Conservation (phyloP, 2,113 vertebrate genomes). For the Pterophyllum scalare region DNA sequence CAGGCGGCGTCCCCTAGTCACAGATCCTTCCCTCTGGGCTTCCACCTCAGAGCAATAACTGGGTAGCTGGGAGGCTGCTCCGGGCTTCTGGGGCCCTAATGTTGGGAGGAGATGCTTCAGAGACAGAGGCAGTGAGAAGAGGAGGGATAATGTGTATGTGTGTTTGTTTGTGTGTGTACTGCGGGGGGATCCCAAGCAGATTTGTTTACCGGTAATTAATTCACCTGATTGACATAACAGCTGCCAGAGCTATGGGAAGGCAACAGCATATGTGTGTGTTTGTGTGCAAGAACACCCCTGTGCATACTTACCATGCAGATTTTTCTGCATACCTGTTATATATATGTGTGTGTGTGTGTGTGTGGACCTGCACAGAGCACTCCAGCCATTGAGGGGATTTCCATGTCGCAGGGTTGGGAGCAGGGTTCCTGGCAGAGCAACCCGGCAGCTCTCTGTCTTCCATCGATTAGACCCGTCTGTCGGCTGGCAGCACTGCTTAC, state of each 20-base stretch:
- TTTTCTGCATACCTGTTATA: slow-evolving; percentile 31
- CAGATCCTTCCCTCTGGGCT: slow-evolving; percentile 57
- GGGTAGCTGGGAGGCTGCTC: slow-evolving; percentile 60
- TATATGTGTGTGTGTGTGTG: neutral
- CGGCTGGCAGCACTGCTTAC: slow-evolving; percentile 68
- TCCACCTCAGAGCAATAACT: slow-evolving; percentile 55
- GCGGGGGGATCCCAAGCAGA: slow-evolving; percentile 74
- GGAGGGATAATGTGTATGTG: slow-evolving; percentile 31
- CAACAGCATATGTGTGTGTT: slow-evolving; percentile 42
- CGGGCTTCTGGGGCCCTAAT: slow-evolving; percentile 45
- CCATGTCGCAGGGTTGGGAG: slow-evolving; percentile 49
- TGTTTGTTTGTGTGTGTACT: slow-evolving; percentile 58
- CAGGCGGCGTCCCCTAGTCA: slow-evolving; percentile 34
- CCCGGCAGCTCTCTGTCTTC: slow-evolving; percentile 45
- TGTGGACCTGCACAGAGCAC: neutral
- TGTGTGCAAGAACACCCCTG: slow-evolving; percentile 3
- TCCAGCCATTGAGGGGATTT: slow-evolving; percentile 50
- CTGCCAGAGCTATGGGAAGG: slow-evolving; percentile 73
- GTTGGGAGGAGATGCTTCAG: slow-evolving; percentile 41
- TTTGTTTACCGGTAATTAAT: slow-evolving; percentile 84
- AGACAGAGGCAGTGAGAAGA: slow-evolving; percentile 17
- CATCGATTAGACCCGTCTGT: slow-evolving; percentile 75
- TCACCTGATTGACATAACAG: slow-evolving; percentile 83
- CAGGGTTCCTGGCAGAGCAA: slow-evolving; percentile 36
- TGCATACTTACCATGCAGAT: slow-evolving; percentile 18